A percentile compares a stretch with the other conserved stretches of the same genome.
Conservation (phyloP, 2,797 vertebrate species). For the Leptoclinus maculatus region DNA sequence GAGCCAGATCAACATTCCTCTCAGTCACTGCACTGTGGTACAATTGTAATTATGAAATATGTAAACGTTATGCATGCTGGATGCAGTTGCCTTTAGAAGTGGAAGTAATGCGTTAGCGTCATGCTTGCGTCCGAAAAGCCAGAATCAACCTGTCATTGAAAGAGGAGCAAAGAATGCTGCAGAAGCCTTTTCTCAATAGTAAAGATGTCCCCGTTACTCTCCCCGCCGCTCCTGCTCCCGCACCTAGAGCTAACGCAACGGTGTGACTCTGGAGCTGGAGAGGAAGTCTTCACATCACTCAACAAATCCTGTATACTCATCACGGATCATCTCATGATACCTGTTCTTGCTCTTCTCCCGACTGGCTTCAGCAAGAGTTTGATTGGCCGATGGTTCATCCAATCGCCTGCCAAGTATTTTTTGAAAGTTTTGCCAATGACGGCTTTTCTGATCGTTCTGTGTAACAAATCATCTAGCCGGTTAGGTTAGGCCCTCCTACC, state of each 20-base stretch:
- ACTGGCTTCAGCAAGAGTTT: no score
- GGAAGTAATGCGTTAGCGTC: not conserved
- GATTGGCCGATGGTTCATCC: no score
- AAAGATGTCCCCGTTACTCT: conserved; percentile 96
- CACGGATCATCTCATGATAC: conserved; percentile 79
- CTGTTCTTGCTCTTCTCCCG: no score
- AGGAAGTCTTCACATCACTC: conserved; percentile 47
- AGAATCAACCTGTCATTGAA: no score
- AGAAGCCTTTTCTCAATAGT: no score
- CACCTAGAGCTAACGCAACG: conserved; percentile 84
- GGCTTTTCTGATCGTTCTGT: no score
- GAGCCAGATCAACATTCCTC: conserved; percentile 9
- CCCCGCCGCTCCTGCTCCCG: conserved; percentile 94
- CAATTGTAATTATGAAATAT: conserved; percentile 28
- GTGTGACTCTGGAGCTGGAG: conserved; percentile 54
- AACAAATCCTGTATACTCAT: conserved; percentile 46
- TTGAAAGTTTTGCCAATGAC: no score
- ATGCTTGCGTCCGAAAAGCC: no score
- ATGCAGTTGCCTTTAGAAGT: not conserved
- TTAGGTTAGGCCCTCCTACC: no score
- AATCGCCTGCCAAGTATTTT: no score
- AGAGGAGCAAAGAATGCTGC: no score
- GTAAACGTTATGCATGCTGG: conserved; percentile 16
- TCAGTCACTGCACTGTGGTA: not conserved
- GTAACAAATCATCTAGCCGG: no score